These are phyloP conservation scores for Agrochola lota DNA, from an alignment of 2,888 invertebrate genomes.

Conservation along the genomic window DNA sequence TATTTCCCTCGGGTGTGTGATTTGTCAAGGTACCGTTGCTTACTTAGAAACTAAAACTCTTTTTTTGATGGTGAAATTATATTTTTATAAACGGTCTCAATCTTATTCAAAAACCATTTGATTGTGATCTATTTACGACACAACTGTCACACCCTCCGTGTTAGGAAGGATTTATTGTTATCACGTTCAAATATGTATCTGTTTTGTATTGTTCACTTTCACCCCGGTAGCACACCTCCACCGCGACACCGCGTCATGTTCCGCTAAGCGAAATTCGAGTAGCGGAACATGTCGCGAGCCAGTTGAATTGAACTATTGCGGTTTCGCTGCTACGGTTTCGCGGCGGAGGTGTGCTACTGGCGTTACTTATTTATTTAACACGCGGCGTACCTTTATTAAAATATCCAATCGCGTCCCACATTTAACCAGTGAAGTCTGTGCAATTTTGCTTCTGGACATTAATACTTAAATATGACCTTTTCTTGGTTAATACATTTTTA, in stretches of 20 bases:
- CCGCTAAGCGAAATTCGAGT: too few relatives aligned
- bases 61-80: conserved; percentile 32
- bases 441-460: conserved; percentile 13
- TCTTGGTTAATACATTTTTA: conserved; percentile 30
- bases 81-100: conserved; percentile 23
- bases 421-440: conserved; percentile 2
- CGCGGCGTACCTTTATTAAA: conserved; percentile 1
- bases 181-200: conserved; percentile 23
- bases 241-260: too few relatives aligned
- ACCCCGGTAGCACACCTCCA: too few relatives aligned
- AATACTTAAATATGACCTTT: conserved; percentile 26
- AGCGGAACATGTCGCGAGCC: too few relatives aligned
- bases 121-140: conserved; percentile 35
- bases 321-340: too few relatives aligned
- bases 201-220: conserved; percentile 24
- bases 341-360: too few relatives aligned
- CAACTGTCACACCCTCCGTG: conserved; percentile 28
- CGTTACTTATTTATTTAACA: conserved; percentile 22
- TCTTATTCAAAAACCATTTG: conserved; percentile 23
- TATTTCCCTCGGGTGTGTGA: conserved; percentile 35
- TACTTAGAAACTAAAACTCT: conserved; percentile 36
- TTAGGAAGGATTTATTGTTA: conserved; percentile 46
- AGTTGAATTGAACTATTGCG: too few relatives aligned
- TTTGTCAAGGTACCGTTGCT: conserved; percentile 34
- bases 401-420: conserved; percentile 7